Conservation (phyloP, 2,797 vertebrate species). For the Galaxias olidus region DNA sequence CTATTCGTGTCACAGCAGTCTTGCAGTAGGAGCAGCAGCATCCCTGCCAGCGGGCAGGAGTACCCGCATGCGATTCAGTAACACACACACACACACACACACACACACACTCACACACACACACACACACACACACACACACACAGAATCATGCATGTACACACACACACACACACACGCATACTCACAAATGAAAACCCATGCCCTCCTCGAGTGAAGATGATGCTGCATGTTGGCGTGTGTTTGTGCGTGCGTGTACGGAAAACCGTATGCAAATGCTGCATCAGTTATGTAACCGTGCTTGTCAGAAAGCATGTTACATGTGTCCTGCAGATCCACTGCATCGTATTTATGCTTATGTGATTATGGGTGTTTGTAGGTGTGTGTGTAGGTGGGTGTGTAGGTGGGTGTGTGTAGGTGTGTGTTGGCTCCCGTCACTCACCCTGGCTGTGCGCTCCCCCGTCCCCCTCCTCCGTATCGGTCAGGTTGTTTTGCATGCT, state of each 20-base stretch:
- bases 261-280: too few species aligned
- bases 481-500: constrained; percentile 98
- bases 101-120: constrained; percentile 19
- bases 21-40: constrained; percentile 70
- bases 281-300: too few species aligned
- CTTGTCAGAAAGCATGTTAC: too few species aligned
- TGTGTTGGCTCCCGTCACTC: constrained; percentile 75
- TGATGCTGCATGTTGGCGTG: neutral
- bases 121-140: constrained; percentile 11
- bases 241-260: constrained; percentile 16
- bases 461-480: constrained; percentile 94
- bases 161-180: constrained; percentile 12
- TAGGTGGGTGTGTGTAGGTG: constrained; percentile 6
- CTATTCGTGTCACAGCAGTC: constrained; percentile 80
- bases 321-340: neutral
- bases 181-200: neutral
- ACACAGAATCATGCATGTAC: constrained; percentile 3
- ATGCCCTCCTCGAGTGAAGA: neutral
- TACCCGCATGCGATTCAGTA: constrained; percentile 39
- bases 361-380: constrained; percentile 6
- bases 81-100: constrained; percentile 14
- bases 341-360: neutral
- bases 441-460: constrained; percentile 90
- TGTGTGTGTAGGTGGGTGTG: constrained; percentile 9
- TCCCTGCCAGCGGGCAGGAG: constrained; percentile 36